Conservation (phyloP, 2,888 invertebrate species). For the Trichopria drosophilae region DNA sequence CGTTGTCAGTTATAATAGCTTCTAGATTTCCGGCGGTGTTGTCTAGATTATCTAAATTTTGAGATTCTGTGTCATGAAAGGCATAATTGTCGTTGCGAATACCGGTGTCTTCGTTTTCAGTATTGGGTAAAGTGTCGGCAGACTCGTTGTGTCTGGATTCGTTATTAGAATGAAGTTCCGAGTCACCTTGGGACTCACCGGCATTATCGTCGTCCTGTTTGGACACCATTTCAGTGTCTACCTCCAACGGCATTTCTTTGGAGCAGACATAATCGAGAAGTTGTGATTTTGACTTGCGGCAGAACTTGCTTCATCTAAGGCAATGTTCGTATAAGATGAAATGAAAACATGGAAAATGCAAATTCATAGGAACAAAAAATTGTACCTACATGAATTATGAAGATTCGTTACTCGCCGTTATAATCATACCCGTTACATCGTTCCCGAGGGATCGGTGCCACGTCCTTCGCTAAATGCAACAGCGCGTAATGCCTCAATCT, state of each 20-base stretch:
- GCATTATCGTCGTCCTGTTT: constrained; percentile 41
- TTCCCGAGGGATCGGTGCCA: constrained; percentile 14
- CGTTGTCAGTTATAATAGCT: constrained; percentile 32
- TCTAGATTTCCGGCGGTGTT: constrained; percentile 13
- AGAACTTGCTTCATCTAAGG: too few species aligned
- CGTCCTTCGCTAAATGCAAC: constrained; percentile 11
- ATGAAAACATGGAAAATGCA: too few species aligned
- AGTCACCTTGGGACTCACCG: constrained; percentile 36
- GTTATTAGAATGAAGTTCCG: constrained; percentile 26
- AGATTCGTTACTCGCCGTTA: too few species aligned
- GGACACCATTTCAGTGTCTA: constrained; percentile 40
- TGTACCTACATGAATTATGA: too few species aligned
- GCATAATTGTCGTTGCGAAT: constrained; percentile 28
- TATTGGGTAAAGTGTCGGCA: constrained; percentile 23
- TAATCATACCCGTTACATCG: constrained; percentile 7
- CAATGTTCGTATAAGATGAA: too few species aligned
- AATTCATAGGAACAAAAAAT: too few species aligned
- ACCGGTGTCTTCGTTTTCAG: constrained; percentile 23
- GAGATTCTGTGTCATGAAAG: constrained; percentile 19
- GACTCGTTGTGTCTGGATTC: constrained; percentile 24
- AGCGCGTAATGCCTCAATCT: background rate
- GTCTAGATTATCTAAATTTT: constrained; percentile 29
- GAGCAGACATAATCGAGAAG: constrained; percentile 29
- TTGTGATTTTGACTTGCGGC: too few species aligned
- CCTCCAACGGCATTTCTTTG: constrained; percentile 48